Conservation (phyloP, 2,113 vertebrate genomes). For the Halcyon malimbica region DNA sequence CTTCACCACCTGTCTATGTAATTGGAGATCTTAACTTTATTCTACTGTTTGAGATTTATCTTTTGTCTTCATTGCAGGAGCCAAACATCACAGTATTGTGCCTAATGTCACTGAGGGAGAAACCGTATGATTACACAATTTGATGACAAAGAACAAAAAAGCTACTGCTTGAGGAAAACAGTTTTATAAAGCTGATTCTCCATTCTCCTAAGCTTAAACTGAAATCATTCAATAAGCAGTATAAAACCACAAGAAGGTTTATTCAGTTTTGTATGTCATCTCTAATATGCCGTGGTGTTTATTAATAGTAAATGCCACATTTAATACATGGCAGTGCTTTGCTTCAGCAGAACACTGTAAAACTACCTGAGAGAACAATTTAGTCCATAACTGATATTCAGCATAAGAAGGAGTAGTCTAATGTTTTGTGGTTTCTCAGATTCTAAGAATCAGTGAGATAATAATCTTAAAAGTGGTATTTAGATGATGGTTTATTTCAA, state of each 20-base stretch:
- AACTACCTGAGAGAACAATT: constrained; percentile 50
- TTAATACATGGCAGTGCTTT: constrained; percentile 41
- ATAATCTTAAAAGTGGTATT: constrained; percentile 63
- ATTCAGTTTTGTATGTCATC: constrained; percentile 47
- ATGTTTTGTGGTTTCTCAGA: constrained; percentile 27
- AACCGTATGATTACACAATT: neutral
- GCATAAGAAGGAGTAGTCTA: constrained; percentile 20
- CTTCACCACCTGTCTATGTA: neutral
- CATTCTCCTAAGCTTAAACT: constrained; percentile 55
- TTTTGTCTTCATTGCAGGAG: neutral
- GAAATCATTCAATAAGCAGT: constrained; percentile 62
- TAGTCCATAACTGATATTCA: constrained; percentile 56
- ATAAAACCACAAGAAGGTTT: constrained; percentile 53
- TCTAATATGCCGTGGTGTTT: constrained; percentile 59
- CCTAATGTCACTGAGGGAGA: constrained; percentile 13
- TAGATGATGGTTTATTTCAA: constrained; percentile 65
- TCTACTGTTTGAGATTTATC: neutral
- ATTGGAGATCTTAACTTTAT: neutral
- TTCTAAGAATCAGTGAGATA: constrained; percentile 49
- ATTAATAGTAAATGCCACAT: constrained; percentile 40
- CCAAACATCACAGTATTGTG: neutral
- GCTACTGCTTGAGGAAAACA: constrained; percentile 55
- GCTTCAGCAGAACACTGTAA: constrained; percentile 44
- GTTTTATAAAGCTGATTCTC: constrained; percentile 57
- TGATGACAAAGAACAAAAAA: constrained; percentile 5